phyloP scores from a whole-genome alignment of 2,113 vertebrate genomes.

The Dicrurus megarhynchus region DNA sequence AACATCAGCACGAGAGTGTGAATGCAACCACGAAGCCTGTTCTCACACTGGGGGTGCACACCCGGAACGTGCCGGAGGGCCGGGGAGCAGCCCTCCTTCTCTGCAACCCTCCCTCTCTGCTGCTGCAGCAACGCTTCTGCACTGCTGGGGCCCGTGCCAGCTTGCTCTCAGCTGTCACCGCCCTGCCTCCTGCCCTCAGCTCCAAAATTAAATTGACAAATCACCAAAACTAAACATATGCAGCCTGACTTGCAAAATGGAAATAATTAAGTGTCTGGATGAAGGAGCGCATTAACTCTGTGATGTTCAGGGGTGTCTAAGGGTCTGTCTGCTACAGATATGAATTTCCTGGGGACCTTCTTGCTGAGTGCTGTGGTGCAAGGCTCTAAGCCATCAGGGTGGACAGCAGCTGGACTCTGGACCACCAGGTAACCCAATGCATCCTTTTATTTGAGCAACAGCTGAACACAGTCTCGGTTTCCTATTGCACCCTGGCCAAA shows the following conservation, averaged over 20 bases:
- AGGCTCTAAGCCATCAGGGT: not conserved
- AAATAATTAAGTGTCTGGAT: not conserved
- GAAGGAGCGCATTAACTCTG: not conserved
- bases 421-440: not conserved
- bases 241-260: not conserved
- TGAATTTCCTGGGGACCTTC: not conserved
- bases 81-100: accelerated
- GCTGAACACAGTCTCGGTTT: not conserved
- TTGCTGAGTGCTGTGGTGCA: not conserved
- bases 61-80: accelerated
- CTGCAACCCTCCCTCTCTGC: not conserved
- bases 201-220: not conserved
- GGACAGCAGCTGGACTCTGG: not conserved
- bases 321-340: not conserved
- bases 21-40: not conserved
- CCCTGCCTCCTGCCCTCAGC: not conserved
- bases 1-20: not conserved
- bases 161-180: not conserved
- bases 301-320: not conserved
- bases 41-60: accelerated
- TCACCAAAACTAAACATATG: not conserved
- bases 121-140: not conserved
- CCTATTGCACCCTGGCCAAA: not conserved
- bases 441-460: not conserved
- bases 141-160: not conserved